Base-by-base conservation (phyloP, 2,888 invertebrate species). In the Cynaeus angustus region DNA sequence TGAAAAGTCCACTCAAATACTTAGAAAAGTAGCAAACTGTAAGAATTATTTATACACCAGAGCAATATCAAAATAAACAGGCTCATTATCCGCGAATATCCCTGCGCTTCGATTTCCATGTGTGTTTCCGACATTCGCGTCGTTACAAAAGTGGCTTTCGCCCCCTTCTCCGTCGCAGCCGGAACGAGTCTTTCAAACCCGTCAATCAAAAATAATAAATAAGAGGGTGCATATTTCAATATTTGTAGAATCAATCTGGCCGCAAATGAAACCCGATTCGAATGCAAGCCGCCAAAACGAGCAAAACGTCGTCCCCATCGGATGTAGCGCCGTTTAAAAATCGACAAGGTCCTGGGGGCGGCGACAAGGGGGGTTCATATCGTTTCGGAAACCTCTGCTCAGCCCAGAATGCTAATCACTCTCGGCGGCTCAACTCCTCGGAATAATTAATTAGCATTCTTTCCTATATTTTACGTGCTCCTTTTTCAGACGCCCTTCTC, bases 361-460 rank as follows among this genome's bases (percentile, higher is more conserved):
- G 28, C 37, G 38, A 14, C 16, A 12, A 10, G n/a, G 52, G 58
- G 66, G 58, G 48, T 59, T 13, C 33, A 50, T 64, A 53, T 64
- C 53, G 64, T 53, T 64, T 52, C 70, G 68, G 45, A 70, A 69
- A 72, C 58, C 69, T 69, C 71, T 67, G 71, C 67, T 66, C 59
- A 71, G 68, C 69, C 55, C 66, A 62, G 72, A 72, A 72, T 72
- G 72, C 72, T 72, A 72, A 72, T 72, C 72, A 72, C 76, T 72
- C 77, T 76, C 82, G 77, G 85, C 75, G 75, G 76, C 75, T 77
- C 78, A 75, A 85, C 87, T 87, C 87, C 82, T 83, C 80, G 79
- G 88, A 88, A 88, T 88, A 88, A 88, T 88, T 88, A 88, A 88
- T 87, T 87, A 87, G 87, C 86, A 87, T 88, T 88, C 87, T 88